phyloP scores from a whole-genome alignment of 2,888 invertebrate species.

The Pyrrhosoma nymphula region DNA sequence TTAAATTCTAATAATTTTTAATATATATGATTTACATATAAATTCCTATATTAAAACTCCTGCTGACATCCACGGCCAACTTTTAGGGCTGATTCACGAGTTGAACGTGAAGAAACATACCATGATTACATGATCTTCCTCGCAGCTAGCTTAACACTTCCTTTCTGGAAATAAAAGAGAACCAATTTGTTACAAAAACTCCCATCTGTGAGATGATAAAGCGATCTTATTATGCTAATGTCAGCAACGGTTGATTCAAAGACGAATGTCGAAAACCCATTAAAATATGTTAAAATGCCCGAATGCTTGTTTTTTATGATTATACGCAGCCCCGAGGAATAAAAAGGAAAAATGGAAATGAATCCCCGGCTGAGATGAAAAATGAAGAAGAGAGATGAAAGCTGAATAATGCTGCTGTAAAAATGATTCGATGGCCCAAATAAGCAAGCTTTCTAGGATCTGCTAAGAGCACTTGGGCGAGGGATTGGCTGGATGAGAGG shows the following conservation, averaged over 20 bases:
- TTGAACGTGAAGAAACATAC: background rate
- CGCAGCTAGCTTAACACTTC: background rate
- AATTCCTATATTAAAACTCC: too few relatives aligned
- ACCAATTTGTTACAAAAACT: constrained; percentile 28
- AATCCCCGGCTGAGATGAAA: constrained; percentile 16
- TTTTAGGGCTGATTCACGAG: background rate
- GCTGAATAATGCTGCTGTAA: constrained; percentile 60
- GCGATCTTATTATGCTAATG: constrained; percentile 54
- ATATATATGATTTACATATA: too few relatives aligned
- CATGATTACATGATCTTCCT: background rate
- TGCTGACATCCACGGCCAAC: background rate
- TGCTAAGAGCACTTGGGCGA: constrained; percentile 60
- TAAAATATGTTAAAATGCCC: constrained; percentile 59
- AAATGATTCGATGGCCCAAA: constrained; percentile 62
- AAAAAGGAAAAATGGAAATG: constrained; percentile 41
- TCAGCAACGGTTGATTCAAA: background rate
- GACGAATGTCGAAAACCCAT: constrained; percentile 59
- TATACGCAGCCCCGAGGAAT: constrained; percentile 26
- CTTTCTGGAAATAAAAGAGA: constrained; percentile 21
- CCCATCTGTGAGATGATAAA: constrained; percentile 36
- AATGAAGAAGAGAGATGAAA: constrained; percentile 37
- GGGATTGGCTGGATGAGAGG: constrained; percentile 51
- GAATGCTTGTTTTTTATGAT: constrained; percentile 62
- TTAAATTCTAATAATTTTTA: too few relatives aligned
- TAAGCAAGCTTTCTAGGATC: constrained; percentile 65